Evolutionary conservation across 1,140 invertebrate species (phyloP).

Genomic region (Ridgeia piscesae): DNA sequence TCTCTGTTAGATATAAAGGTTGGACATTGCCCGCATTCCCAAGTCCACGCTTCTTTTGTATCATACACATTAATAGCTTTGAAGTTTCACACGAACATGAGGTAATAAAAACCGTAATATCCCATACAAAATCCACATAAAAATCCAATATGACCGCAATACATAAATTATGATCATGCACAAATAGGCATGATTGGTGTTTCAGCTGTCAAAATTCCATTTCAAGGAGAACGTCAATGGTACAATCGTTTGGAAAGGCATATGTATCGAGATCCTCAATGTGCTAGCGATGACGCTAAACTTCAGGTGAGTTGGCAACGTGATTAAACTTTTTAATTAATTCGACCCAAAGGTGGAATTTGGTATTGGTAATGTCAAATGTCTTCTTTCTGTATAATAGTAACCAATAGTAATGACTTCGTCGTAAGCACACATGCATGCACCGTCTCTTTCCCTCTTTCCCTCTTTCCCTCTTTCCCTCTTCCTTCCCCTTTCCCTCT

Average conservation of each 20-base stretch:
- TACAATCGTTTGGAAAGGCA: constrained; percentile 30
- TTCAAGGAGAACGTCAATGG: not conserved
- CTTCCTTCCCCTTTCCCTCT: too few species aligned
- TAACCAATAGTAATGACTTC: too few species aligned
- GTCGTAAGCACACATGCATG: too few species aligned
- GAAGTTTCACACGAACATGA: not conserved
- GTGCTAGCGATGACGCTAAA: constrained; percentile 44
- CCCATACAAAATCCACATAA: not conserved
- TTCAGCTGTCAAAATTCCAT: not conserved
- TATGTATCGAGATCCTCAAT: constrained; percentile 46
- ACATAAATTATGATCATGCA: not conserved
- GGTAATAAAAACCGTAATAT: too few species aligned
- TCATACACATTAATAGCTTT: not conserved
- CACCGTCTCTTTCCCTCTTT: too few species aligned
- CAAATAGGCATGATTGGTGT: not conserved
- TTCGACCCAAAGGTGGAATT: not conserved
- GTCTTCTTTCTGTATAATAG: not conserved
- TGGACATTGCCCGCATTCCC: too few species aligned
- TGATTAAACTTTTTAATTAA: not conserved
- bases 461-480: too few species aligned
- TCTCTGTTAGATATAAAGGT: too few species aligned
- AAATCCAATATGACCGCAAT: not conserved
- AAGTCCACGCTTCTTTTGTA: not conserved
- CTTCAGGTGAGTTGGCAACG: constrained; percentile 44
- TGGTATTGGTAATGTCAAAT: not conserved